Evolutionary conservation across 1,140 invertebrate genomes (phyloP).

Genomic region (Episyrphus balteatus): DNA sequence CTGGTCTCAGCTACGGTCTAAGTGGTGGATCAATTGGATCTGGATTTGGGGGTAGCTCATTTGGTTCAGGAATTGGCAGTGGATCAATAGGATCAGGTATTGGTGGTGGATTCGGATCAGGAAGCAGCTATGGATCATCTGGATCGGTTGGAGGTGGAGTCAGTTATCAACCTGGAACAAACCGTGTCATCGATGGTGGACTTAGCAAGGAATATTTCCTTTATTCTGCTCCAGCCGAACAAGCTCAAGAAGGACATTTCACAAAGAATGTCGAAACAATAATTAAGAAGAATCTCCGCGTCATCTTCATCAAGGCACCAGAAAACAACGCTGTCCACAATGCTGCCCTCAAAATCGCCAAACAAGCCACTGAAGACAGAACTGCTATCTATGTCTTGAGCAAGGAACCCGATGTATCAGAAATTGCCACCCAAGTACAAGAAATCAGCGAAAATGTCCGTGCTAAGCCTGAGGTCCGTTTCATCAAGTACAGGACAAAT

Average conservation of each 20-base stretch:
- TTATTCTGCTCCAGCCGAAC: slow-evolving; percentile 19
- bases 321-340: slow-evolving; percentile 26
- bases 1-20: not conserved
- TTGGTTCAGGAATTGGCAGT: slow-evolving; percentile 10
- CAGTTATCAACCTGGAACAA: slow-evolving; percentile 9
- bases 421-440: slow-evolving; percentile 21
- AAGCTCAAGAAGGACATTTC: slow-evolving; percentile 19
- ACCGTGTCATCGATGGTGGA: slow-evolving; percentile 10
- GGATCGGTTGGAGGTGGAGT: slow-evolving; percentile 16
- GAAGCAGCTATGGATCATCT: not conserved
- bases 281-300: slow-evolving; percentile 22
- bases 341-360: slow-evolving; percentile 21
- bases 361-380: slow-evolving; percentile 24
- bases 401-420: slow-evolving; percentile 25
- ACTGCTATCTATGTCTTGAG: slow-evolving; percentile 28
- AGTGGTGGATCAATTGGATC: slow-evolving; percentile 1
- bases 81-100: slow-evolving; percentile 20
- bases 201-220: slow-evolving; percentile 26
- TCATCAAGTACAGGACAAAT: slow-evolving; percentile 25
- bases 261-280: slow-evolving; percentile 12
- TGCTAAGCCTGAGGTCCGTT: slow-evolving; percentile 30
- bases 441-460: slow-evolving; percentile 15
- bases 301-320: slow-evolving; percentile 31
- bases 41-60: not conserved
- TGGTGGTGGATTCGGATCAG: not conserved